Conservation (phyloP, 2,797 vertebrate species). For the Bovichtus variegatus region DNA sequence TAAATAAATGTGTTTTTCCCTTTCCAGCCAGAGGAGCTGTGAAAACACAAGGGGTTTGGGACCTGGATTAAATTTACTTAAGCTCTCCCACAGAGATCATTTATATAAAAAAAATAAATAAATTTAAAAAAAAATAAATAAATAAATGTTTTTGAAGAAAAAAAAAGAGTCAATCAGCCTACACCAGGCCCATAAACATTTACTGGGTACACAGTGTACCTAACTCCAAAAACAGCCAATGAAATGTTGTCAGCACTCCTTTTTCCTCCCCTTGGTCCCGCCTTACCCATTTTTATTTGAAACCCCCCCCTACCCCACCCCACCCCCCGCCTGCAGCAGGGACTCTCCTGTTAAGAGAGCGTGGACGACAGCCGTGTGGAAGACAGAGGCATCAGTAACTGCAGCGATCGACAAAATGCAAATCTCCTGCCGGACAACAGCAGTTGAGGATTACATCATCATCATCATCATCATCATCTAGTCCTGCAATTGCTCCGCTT, state of each 20-base stretch:
- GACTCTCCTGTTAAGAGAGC: conserved; percentile 4
- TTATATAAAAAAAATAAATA: neutral
- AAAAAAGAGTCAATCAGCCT: neutral
- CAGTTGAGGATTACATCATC: conserved; percentile 37
- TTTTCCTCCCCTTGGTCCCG: conserved; percentile 25
- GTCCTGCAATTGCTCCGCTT: neutral
- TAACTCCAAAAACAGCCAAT: conserved; percentile 60
- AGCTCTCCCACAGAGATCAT: neutral
- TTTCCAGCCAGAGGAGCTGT: neutral
- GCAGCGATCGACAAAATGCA: neutral
- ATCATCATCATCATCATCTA: neutral
- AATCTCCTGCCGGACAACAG: conserved; percentile 5
- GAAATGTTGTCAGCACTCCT: conserved; percentile 22
- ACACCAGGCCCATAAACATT: neutral
- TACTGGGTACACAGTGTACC: conserved; percentile 58
- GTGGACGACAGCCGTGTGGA: neutral
- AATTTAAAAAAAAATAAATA: neutral
- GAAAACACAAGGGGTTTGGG: neutral
- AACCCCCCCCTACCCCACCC: conserved; percentile 22
- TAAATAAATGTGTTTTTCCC: fast-evolving
- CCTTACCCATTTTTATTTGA: conserved; percentile 30
- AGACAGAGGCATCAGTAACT: neutral
- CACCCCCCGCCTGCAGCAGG: neutral
- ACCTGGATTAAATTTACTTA: neutral
- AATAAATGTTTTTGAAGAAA: too few relatives aligned